Percentiles rank a stretch among this genome's conserved stretches.
These are phyloP conservation scores for Macquaria australasica DNA, from an alignment of 2,113 vertebrate genomes.

Conservation along the genomic window DNA sequence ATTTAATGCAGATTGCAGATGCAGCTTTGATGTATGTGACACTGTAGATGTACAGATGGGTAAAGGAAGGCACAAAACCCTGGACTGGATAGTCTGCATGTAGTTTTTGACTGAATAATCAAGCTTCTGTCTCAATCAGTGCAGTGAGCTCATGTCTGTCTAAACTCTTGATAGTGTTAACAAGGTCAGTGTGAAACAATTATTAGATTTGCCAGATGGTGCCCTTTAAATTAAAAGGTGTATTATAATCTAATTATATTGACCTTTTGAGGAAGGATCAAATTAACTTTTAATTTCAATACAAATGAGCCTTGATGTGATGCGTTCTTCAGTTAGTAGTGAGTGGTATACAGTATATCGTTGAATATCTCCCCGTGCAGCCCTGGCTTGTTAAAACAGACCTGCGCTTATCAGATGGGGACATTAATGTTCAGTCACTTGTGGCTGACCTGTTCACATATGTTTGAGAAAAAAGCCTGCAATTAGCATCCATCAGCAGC, in stretches of 20 bases:
- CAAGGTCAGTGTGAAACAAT: neutral
- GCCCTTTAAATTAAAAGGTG: neutral
- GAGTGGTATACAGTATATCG: neutral
- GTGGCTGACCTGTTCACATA: neutral
- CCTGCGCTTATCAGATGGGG: neutral
- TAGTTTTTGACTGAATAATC: neutral
- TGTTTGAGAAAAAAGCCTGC: neutral
- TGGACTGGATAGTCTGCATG: neutral
- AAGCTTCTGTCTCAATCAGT: neutral
- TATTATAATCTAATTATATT: neutral
- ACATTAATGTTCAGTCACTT: neutral
- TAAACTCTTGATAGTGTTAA: neutral
- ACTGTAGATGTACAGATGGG: neutral
- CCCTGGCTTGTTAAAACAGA: neutral
- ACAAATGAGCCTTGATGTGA: neutral
- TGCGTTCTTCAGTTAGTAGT: neutral
- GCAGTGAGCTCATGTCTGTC: neutral
- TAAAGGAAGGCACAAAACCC: neutral
- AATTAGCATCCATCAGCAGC: neutral
- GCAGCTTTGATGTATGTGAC: constrained; percentile 4
- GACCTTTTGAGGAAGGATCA: constrained; percentile 20
- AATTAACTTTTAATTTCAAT: constrained; percentile 19
- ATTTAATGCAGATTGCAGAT: constrained; percentile 25
- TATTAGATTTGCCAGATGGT: neutral
- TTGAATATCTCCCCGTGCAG: neutral